Evolutionary conservation across 2,888 invertebrate species (phyloP), one percentile per base, ranked within the genome.

Genomic region (Liodrosophila aerea): DNA sequence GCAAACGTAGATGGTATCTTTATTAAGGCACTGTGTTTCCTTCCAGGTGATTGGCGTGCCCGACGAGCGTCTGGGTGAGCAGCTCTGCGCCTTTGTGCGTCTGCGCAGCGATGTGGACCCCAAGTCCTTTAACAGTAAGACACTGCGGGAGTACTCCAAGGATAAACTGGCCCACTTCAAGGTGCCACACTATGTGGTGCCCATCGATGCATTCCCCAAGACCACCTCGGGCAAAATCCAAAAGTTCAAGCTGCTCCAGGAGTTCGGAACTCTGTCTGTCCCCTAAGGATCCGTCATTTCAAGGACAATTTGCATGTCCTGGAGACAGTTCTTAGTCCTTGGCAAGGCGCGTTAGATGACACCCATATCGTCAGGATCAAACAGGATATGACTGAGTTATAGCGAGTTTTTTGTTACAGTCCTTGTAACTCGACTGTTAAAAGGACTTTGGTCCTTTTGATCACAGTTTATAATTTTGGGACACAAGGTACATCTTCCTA

Each of bases 141-240:
- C 93, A 11, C 76, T 97, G 0, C 91, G 90, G 59, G 88, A 91
- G 0, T 95, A 92, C 86, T 93, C 93, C 77, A 92, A 92, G 84
- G 93, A 93, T 31, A 92, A 93, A 92, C 91, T 97, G 49, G 92
- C 96, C 0, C 92, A 93, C 78, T 96, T 93, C 87, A 97, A 97
- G 90, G 92, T 96, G 44, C 96, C 96, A 0, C 92, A 92, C 12
- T 93, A 94, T 86, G 89, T 96, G 9, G 87, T 92, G 51, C 92
- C 94, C 73, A 90, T 94, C 0, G 90, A 93, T 0, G 91, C 92
- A 1, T 95, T 94, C 88, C 96, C 96, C 0, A 93, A 93, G 86
- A 97, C 96, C 0, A 91, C 92, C 0, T 94, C 95, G 0, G 96
- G 96, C 7, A 96, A 96, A 90, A 91, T 95, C 49, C 94, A 95